Base-by-base conservation (phyloP, 2,797 vertebrate genomes). In the Melanogrammus aeglefinus region DNA sequence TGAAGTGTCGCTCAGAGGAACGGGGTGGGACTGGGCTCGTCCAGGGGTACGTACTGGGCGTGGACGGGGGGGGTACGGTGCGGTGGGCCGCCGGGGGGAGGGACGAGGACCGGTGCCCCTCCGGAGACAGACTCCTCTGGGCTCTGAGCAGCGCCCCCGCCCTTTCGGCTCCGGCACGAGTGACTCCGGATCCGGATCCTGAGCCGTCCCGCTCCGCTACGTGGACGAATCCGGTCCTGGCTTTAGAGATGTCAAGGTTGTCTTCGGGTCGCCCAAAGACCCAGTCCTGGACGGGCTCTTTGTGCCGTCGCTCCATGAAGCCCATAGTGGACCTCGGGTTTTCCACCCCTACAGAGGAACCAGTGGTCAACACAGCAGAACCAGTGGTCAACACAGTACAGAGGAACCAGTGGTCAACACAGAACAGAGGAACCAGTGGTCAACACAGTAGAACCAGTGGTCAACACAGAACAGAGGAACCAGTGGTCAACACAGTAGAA, bases 51-150 rank as follows among this genome's bases (percentile, higher is more conserved):
- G 82, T 94, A 99, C 97, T 95, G 81, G 96, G 96, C 41, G 95
- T 94, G 1, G 89, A 73, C 10, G 90, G 9, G 12, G 89, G 85
- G 9, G 89, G 85, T 2, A 38, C 89, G 51, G 88, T 80, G 80
- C 95, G 94, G 70, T 96, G 95, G 82, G 88, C 94, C 13, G 95
- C 90, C 78, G 97, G 97, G 76, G 97, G 98, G 73, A 98, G 93
- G 33, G 97, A 99, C 0, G 97, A 97, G 0, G 97, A 98, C 74
- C 98, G 93, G 88, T 96, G 96, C 18, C 96, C 92, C 29, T 93
- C 94, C 4, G 96, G 95, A 33, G 96, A 95, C 81, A 90, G 86
- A 88, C 87, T 96, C 94, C 93, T 96, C 94, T 86, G 95, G 90
- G 88, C 93, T 93, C 76, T 87, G 66, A 86, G 90, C 82, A 81